These are phyloP conservation scores for Chiridota heheva DNA, from an alignment of 35 echinoderm and acorn worm species.

Conservation along the genomic window DNA sequence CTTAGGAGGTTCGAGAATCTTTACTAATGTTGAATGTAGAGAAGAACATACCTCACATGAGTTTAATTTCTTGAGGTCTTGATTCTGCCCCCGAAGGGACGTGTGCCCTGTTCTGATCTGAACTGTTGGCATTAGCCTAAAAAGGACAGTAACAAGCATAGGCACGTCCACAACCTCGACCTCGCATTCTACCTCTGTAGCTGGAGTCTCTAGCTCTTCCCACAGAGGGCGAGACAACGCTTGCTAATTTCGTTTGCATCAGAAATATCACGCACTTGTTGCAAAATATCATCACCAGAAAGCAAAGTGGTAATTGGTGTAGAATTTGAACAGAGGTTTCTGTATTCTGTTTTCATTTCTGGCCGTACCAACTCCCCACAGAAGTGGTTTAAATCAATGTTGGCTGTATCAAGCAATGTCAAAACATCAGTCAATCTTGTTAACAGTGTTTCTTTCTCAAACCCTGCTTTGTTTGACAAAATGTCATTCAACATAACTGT, in stretches of 20 bases:
- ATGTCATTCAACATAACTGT: not conserved
- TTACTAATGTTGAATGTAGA: not conserved
- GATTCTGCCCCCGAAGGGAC: not conserved
- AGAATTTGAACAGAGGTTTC: slow-evolving; percentile 5
- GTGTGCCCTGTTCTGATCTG: not conserved
- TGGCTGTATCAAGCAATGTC: slow-evolving; percentile 1
- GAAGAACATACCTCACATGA: slow-evolving; percentile 1
- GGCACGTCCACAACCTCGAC: not conserved
- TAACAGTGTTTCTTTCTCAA: slow-evolving; percentile 20
- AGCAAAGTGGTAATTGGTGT: slow-evolving; percentile 18
- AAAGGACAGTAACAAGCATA: not conserved
- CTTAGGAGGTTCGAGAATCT: not conserved
- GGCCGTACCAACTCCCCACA: slow-evolving; percentile 10
- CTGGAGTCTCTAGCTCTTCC: too few relatives aligned
- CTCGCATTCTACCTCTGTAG: not conserved
- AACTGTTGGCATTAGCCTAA: slow-evolving; percentile 13
- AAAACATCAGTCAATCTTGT: not conserved
- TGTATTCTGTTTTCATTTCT: slow-evolving; percentile 15
- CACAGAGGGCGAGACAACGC: not conserved
- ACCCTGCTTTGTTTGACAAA: not conserved
- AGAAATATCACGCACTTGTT: slow-evolving; percentile 6
- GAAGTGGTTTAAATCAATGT: not conserved
- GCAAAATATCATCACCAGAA: slow-evolving; percentile 43
- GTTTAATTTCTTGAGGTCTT: slow-evolving; percentile 28
- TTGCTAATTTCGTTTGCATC: slow-evolving; percentile 33